Base-by-base conservation (phyloP, 2,888 invertebrate genomes). In the Tipula lateralis region DNA sequence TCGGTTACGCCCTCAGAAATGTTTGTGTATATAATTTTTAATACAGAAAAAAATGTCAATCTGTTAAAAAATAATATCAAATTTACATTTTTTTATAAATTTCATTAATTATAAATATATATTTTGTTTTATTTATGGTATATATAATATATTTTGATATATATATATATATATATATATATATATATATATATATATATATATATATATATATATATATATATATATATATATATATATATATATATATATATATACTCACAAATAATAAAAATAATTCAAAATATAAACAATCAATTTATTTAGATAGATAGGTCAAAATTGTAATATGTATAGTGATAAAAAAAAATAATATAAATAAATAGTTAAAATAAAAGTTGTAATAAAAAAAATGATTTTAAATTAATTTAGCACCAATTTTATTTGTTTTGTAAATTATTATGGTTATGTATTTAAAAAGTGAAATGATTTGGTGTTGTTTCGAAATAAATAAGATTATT, bases 301-400 rank as follows among this genome's bases (percentile, higher is more conserved):
- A 66, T 66, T 66, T 66, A 66, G 24, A 66, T 66, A 66, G 66
- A 66, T 66, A 66, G 66, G 7, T 24, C 13, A 66, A 66, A 66
- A 66, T 13, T 66, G 66, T 24, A 66, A 66, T 24, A 66, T 66
- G 66, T 66, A 24, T 66, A 66, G 66, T 66, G 66, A 66, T 44
- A 44, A 44, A 44, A 44, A n/a, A n/a, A 44, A n/a, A 44, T n/a
- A 44, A n/a, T 66, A 66, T 66, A 66, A 66, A 66, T 66, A 66
- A 66, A 66, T 24, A 66, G 66, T 66, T 66, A 24, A 24, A 24
- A 66, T 24, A 24, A 66, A 66, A 44, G n/a, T 36, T 44, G 24
- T 66, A 66, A 66, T 66, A 66, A 66, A 66, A 66, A 24, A 66
- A 66, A 66, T 66, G 66, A 66, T 66, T 66, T 66, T 66, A 24